These are phyloP conservation scores for Trachythela sp. DNA, from an alignment of 64 coral and sea anemone genomes.

Conservation along the genomic window DNA sequence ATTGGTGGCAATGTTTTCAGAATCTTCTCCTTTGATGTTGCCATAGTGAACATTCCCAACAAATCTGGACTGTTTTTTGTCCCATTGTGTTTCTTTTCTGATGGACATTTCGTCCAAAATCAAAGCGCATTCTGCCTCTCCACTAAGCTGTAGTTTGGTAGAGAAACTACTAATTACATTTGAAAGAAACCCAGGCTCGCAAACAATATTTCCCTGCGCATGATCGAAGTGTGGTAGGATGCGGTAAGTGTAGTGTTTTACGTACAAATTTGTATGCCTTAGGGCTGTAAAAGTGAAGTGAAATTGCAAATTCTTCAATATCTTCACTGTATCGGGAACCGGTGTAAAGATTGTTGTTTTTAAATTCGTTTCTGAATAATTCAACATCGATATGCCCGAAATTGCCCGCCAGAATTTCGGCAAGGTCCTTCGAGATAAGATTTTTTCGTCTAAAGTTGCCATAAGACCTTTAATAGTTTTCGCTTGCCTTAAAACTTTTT, in stretches of 20 bases:
- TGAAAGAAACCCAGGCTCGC: background rate
- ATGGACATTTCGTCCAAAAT: background rate
- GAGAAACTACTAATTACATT: background rate
- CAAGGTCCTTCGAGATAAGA: too few species aligned
- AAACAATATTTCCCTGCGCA: background rate
- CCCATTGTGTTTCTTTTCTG: background rate
- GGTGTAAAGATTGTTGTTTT: too few species aligned
- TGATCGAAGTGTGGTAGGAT: background rate
- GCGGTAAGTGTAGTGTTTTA: slow-evolving; percentile 14
- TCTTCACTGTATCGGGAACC: too few species aligned
- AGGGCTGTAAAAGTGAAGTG: too few species aligned
- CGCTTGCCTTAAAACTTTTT: background rate
- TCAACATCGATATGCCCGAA: too few species aligned
- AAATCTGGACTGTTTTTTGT: slow-evolving; percentile 5
- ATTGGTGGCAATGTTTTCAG: background rate
- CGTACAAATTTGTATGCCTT: too few species aligned
- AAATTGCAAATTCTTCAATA: too few species aligned
- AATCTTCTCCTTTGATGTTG: background rate
- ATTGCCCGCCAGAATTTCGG: too few species aligned
- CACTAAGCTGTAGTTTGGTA: background rate
- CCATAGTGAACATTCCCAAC: slow-evolving; percentile 6
- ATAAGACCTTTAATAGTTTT: background rate
- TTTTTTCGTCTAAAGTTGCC: too few species aligned
- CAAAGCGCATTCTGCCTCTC: too few species aligned
- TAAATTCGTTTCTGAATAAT: too few species aligned